phyloP scores from a whole-genome alignment of 1,140 invertebrate genomes.

The Drosophila prosaltans region DNA sequence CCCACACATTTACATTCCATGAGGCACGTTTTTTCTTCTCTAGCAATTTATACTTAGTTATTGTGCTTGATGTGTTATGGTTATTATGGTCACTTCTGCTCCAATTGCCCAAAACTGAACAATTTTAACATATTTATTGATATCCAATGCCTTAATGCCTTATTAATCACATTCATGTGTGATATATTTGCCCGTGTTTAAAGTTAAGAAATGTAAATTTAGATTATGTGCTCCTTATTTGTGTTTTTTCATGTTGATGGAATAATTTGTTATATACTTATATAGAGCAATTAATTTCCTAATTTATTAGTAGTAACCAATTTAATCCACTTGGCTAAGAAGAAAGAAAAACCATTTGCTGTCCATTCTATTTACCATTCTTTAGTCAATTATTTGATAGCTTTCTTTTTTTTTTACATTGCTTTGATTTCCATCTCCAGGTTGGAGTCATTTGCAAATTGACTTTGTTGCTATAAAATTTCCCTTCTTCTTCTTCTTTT shows the following conservation, averaged over 20 bases:
- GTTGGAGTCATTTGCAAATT: conserved; percentile 67
- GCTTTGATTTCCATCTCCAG: background rate
- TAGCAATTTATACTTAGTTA: conserved; percentile 12
- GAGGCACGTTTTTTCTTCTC: conserved; percentile 1
- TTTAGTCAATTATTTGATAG: background rate
- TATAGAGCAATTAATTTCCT: too few relatives aligned
- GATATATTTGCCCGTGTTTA: background rate
- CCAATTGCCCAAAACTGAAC: background rate
- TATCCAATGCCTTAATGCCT: background rate
- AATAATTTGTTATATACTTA: too few relatives aligned
- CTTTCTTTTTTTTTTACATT: too few relatives aligned
- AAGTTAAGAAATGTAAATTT: too few relatives aligned
- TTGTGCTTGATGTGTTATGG: conserved; percentile 12
- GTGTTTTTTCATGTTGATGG: too few relatives aligned
- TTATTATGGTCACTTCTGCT: conserved; percentile 15
- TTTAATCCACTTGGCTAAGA: too few relatives aligned
- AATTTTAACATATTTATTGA: conserved; percentile 10
- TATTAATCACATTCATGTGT: too few relatives aligned
- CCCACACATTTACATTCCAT: conserved; percentile 16
- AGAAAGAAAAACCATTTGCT: too few relatives aligned
- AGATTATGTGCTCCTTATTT: too few relatives aligned
- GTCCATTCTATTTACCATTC: too few relatives aligned
- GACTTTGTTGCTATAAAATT: conserved; percentile 58
- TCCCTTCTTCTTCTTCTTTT: conserved; percentile 34
- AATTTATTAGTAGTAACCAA: too few relatives aligned